phyloP scores from a whole-genome alignment of 2,888 invertebrate genomes.

The Coremacera marginata region DNA sequence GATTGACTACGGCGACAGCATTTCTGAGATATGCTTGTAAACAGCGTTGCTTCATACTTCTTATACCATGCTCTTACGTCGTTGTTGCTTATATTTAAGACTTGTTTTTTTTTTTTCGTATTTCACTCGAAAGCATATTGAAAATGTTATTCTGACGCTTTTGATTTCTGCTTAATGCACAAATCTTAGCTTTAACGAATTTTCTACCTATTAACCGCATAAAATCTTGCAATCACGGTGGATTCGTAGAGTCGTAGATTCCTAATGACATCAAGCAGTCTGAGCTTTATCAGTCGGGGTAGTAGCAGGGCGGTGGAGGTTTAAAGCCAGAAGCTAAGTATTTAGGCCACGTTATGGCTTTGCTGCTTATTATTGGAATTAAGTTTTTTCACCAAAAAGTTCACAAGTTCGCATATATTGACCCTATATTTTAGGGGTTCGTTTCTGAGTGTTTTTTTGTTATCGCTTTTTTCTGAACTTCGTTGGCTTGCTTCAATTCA shows the following conservation, averaged over 20 bases:
- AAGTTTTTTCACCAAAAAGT: too few species aligned
- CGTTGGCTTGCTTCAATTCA: too few species aligned
- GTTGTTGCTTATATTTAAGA: not conserved
- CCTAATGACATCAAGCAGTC: too few species aligned
- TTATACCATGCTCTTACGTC: not conserved
- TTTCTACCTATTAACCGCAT: slow-evolving; percentile 62
- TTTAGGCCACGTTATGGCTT: too few species aligned
- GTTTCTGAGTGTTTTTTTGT: not conserved
- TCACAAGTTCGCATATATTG: too few species aligned
- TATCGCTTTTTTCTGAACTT: not conserved
- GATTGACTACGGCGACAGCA: not conserved
- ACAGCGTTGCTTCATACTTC: not conserved
- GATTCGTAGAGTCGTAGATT: too few species aligned
- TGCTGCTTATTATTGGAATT: too few species aligned
- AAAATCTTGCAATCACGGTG: slow-evolving; percentile 53
- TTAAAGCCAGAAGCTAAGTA: too few species aligned
- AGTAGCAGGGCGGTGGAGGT: too few species aligned
- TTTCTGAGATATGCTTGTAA: too few species aligned
- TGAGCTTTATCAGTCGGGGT: too few species aligned
- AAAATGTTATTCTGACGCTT: slow-evolving; percentile 52
- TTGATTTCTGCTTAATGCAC: slow-evolving; percentile 54
- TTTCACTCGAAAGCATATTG: not conserved
- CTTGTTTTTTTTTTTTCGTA: not conserved
- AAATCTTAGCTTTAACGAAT: slow-evolving; percentile 54
- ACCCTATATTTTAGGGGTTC: too few species aligned